Percentiles rank a stretch among this genome's conserved stretches.
Conservation (phyloP, 2,113 vertebrate genomes). For the Phoxinus phoxinus region DNA sequence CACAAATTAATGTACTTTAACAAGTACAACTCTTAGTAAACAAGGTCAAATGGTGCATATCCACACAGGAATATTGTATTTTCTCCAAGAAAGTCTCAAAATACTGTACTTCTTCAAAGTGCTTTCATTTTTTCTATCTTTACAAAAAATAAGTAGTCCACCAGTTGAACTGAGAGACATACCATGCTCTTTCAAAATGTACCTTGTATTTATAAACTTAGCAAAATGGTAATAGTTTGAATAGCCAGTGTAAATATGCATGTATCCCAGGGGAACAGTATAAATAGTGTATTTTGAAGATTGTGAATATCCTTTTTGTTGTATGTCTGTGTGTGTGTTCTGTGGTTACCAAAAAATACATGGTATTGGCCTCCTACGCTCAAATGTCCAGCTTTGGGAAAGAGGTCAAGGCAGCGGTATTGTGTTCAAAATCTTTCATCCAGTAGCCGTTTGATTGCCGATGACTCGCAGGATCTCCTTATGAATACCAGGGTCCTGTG, state of each 20-base stretch:
- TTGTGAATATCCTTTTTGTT: constrained; percentile 33
- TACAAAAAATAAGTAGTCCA: constrained; percentile 56
- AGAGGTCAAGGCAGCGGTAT: constrained; percentile 71
- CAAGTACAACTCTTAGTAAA: constrained; percentile 64
- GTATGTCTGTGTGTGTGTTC: constrained; percentile 10
- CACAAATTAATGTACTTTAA: constrained; percentile 60
- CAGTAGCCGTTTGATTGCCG: constrained; percentile 91
- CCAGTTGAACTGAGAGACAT: constrained; percentile 50
- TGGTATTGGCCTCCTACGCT: constrained; percentile 64
- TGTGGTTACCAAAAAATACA: constrained; percentile 44
- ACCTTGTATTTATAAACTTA: constrained; percentile 60
- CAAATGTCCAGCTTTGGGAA: constrained; percentile 88
- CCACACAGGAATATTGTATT: constrained; percentile 44
- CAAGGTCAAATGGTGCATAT: constrained; percentile 57
- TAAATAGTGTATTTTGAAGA: constrained; percentile 52
- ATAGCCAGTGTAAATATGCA: constrained; percentile 49
- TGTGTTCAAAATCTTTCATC: constrained; percentile 76
- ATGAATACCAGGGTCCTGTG: constrained; percentile 85
- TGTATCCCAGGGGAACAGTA: constrained; percentile 44
- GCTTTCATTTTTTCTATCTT: constrained; percentile 44
- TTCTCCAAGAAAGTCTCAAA: constrained; percentile 58
- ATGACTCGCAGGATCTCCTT: constrained; percentile 91
- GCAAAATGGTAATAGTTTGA: constrained; percentile 52
- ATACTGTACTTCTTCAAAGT: constrained; percentile 49
- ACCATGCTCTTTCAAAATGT: constrained; percentile 55